Evolutionary conservation across 30 jellyfish, hydroid and myxozoan genomes (phyloP).

Genomic region (Hydractinia echinata): DNA sequence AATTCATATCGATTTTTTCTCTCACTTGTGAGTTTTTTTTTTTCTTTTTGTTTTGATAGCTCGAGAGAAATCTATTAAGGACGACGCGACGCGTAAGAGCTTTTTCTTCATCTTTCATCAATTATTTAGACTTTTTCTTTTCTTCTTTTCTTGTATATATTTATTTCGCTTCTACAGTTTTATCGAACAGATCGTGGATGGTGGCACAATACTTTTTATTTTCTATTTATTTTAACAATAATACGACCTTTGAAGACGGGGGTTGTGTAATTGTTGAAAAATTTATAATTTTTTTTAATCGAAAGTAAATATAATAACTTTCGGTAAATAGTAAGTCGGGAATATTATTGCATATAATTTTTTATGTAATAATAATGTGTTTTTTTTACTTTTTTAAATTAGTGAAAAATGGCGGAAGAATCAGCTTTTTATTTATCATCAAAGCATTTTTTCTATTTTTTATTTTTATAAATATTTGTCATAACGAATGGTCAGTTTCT

Average conservation of each 20-base stretch:
- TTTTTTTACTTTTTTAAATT: not conserved
- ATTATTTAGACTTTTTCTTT: not conserved
- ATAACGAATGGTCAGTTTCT: no score
- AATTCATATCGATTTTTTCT: no score
- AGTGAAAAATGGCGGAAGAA: no score
- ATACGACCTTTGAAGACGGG: constrained; percentile 9
- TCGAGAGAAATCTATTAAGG: not conserved
- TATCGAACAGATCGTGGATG: constrained; percentile 10
- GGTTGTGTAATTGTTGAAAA: not conserved
- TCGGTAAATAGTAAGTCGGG: not conserved
- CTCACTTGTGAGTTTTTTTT: no score
- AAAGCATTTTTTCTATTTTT: no score
- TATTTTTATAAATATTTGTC: no score
- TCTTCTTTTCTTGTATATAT: not conserved
- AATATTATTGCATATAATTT: not conserved
- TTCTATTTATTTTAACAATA: constrained; percentile 15
- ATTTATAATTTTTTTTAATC: not conserved
- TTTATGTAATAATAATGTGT: not conserved
- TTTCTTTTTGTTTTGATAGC: no score
- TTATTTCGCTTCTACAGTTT: constrained; percentile 5
- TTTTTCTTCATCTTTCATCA: not conserved
- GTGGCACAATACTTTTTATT: constrained; percentile 1
- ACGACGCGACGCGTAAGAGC: not conserved
- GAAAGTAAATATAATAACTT: not conserved
- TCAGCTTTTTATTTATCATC: no score